Evolutionary conservation across 2,113 vertebrate species (phyloP).

Genomic region (Callorhinus ursinus): DNA sequence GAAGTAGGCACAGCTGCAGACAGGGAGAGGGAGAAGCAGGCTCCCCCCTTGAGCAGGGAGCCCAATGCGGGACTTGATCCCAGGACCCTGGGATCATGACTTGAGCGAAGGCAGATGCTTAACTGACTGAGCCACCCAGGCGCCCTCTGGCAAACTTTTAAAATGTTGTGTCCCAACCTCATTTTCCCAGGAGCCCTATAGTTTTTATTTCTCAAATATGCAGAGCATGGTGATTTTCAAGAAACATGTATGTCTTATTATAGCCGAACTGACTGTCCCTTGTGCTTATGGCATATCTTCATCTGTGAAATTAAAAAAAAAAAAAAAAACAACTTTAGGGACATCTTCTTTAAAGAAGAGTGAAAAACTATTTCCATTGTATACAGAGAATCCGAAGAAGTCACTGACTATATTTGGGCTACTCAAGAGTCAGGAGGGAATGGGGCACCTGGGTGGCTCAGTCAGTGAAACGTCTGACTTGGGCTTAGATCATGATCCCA

Average conservation of each 20-base stretch:
- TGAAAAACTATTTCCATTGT: neutral
- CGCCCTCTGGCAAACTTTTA: neutral
- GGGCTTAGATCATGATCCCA: too few relatives aligned
- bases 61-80: too few relatives aligned
- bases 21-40: too few relatives aligned
- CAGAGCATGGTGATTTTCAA: neutral
- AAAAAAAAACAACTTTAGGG: neutral
- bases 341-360: neutral
- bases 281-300: neutral
- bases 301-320: conserved; percentile 50
- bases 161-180: neutral
- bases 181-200: neutral
- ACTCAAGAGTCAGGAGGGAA: neutral
- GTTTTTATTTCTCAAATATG: conserved; percentile 42
- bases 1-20: too few relatives aligned
- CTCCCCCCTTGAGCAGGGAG: too few relatives aligned
- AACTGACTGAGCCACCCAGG: too few relatives aligned
- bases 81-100: too few relatives aligned
- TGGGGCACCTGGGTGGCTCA: too few relatives aligned
- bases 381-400: conserved; percentile 49
- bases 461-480: too few relatives aligned
- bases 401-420: neutral
- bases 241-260: conserved; percentile 3
- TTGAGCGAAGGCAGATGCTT: too few relatives aligned
- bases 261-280: neutral